Base-by-base conservation (phyloP, 1,140 invertebrate species). In the Alviniconcha marisindica region DNA sequence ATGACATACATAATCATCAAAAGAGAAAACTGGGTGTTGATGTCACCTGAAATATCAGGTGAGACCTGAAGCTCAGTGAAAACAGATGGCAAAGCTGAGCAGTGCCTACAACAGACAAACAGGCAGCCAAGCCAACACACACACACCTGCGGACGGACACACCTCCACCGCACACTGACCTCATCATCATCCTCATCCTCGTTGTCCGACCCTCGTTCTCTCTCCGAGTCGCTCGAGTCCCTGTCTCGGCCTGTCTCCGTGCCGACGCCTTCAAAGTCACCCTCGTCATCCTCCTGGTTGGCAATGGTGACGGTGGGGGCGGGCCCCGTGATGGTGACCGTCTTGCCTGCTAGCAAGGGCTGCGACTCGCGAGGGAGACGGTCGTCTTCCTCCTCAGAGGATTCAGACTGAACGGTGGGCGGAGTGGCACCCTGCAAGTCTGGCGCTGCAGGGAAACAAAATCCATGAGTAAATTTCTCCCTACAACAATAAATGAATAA, bases 381-480 rank as follows among this genome's bases (percentile, higher is more conserved):
- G 24, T 89, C 90, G 33, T 89, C 89, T 66, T 85, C 88, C 31
- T 85, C 84, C 82, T 84, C 42, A 66, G 86, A 78, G 71, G 82
- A 82, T 66, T 85, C 86, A 1, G 86, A 85, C 63, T 83, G 78
- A 21, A 79, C 76, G 54, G 86, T 71, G 56, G 85, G 81, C 63
- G 89, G 82, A 38, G 88, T 86, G 73, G 88, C 80, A 73, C 86
- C 85, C 82, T 90, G 86, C 69, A 91, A 66, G 81, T 91, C 90
- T 82, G 90, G 90, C 69, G 90, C 90, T 91, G 63, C 5, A n/a
- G 42, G 31, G 15, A 78, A 24, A 44, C n/a, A 33, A 81, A 36
- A 36, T 40, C 56, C 51, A 66, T 21, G 38, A 63, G 21, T 36
- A 21, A 7, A 66, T 7, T 14, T 36, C 38, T 33, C 33, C 10